A percentile compares a stretch with the other conserved stretches of the same genome.
Evolutionary conservation across 2,797 vertebrate species (phyloP).

Genomic region (Momotus momota): DNA sequence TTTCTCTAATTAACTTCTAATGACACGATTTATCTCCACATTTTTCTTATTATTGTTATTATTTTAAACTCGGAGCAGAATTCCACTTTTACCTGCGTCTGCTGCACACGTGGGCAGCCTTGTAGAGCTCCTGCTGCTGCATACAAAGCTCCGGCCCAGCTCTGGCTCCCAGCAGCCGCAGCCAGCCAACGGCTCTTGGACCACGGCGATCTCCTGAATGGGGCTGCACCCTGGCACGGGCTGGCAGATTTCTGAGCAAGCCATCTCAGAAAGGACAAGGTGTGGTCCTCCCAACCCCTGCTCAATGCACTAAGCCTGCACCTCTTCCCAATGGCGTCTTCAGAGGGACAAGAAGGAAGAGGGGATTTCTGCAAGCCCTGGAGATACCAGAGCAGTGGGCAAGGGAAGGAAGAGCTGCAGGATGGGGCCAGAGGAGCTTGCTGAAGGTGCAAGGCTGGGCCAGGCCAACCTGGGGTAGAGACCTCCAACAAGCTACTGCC

Average conservation of each 20-base stretch:
- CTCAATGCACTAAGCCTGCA: fast-evolving
- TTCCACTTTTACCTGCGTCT: neutral
- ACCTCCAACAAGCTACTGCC: neutral
- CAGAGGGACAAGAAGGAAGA: neutral
- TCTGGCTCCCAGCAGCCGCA: neutral
- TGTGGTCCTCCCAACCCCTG: neutral
- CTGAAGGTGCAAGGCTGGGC: neutral
- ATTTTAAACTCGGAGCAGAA: constrained; percentile 20
- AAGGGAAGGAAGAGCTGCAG: neutral
- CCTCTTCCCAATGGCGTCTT: neutral
- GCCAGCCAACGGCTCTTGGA: fast-evolving
- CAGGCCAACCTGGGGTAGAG: neutral
- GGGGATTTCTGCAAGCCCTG: neutral
- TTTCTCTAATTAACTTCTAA: constrained; percentile 63
- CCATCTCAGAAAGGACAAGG: neutral
- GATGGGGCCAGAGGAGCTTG: neutral
- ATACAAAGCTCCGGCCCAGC: neutral
- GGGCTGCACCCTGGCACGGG: neutral
- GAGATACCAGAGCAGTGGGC: neutral
- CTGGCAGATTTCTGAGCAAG: neutral
- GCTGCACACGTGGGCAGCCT: neutral
- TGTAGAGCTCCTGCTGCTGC: fast-evolving
- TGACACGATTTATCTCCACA: constrained; percentile 4
- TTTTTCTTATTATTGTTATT: constrained; percentile 41
- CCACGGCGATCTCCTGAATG: neutral